Percentiles rank a stretch among this genome's conserved stretches.
Evolutionary conservation across 2,113 vertebrate species (phyloP).

Genomic region (Pungitius pungitius): DNA sequence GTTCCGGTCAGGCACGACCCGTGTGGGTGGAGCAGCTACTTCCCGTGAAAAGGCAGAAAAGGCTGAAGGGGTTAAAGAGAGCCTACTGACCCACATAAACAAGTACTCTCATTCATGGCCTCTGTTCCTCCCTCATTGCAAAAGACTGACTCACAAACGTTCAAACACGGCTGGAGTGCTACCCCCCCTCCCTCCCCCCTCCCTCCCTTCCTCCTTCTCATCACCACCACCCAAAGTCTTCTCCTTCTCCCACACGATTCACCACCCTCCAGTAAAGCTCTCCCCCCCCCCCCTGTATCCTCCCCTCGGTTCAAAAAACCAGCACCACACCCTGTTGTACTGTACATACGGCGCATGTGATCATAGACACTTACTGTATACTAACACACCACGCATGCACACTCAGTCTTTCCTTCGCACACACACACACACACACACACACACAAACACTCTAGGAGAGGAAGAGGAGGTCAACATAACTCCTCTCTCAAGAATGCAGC

Average conservation of each 20-base stretch:
- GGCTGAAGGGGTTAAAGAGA: constrained; percentile 65
- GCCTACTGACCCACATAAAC: constrained; percentile 75
- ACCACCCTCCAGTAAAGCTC: constrained; percentile 36
- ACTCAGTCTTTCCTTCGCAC: constrained; percentile 24
- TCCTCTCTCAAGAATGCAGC: constrained; percentile 72
- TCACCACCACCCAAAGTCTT: constrained; percentile 35
- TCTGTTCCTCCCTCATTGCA: constrained; percentile 79
- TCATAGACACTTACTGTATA: constrained; percentile 10
- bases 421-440: not conserved
- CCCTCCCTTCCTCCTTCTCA: not conserved
- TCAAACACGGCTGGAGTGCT: constrained; percentile 59
- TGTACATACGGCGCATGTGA: not conserved
- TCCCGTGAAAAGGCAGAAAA: constrained; percentile 54
- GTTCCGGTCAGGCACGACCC: constrained; percentile 53
- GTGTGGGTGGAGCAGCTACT: constrained; percentile 48
- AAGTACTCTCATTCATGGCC: constrained; percentile 75
- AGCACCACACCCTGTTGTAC: constrained; percentile 8
- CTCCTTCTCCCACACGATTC: constrained; percentile 55
- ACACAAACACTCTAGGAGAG: constrained; percentile 47
- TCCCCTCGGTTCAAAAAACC: constrained; percentile 25
- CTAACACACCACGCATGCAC: constrained; percentile 7
- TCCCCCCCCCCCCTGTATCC: constrained; percentile 21
- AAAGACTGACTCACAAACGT: constrained; percentile 76
- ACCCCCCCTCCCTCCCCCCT: constrained; percentile 9
- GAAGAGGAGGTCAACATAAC: constrained; percentile 70